These are phyloP conservation scores for Mugil cephalus DNA, from an alignment of 2,113 vertebrate genomes.

Conservation along the genomic window DNA sequence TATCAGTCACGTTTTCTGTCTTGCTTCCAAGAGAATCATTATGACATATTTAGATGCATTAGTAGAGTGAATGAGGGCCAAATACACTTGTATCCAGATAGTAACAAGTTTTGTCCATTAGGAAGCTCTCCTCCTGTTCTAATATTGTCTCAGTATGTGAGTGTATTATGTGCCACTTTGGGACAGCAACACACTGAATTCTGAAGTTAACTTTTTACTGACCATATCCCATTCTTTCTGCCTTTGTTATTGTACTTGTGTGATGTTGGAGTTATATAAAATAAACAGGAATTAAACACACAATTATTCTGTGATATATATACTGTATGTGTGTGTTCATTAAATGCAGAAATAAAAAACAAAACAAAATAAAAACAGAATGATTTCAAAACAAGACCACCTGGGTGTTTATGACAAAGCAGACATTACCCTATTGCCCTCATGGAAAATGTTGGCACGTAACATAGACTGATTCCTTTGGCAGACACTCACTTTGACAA, in stretches of 20 bases:
- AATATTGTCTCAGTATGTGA: constrained; percentile 8
- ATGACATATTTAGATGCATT: constrained; percentile 77
- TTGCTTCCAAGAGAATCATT: constrained; percentile 50
- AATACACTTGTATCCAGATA: constrained; percentile 66
- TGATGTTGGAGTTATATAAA: not conserved
- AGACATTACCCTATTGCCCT: constrained; percentile 6
- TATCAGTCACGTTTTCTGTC: constrained; percentile 18
- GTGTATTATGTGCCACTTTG: not conserved
- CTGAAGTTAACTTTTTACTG: not conserved
- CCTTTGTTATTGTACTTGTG: not conserved
- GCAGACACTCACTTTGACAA: constrained; percentile 16
- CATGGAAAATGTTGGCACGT: constrained; percentile 45
- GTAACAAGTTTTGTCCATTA: constrained; percentile 76
- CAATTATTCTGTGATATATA: not conserved
- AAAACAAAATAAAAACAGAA: not conserved
- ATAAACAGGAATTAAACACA: not conserved
- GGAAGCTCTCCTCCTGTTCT: constrained; percentile 21
- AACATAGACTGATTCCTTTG: constrained; percentile 15
- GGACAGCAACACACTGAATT: not conserved
- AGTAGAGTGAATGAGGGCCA: constrained; percentile 47
- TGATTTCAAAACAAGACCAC: constrained; percentile 11
- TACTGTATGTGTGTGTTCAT: not conserved
- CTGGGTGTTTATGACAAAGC: constrained; percentile 20
- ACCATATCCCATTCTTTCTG: too few species aligned
- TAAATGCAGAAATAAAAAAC: constrained; percentile 24